These are phyloP conservation scores for Tympanuchus pallidicinctus DNA, from an alignment of 2,113 vertebrate genomes.

Conservation along the genomic window DNA sequence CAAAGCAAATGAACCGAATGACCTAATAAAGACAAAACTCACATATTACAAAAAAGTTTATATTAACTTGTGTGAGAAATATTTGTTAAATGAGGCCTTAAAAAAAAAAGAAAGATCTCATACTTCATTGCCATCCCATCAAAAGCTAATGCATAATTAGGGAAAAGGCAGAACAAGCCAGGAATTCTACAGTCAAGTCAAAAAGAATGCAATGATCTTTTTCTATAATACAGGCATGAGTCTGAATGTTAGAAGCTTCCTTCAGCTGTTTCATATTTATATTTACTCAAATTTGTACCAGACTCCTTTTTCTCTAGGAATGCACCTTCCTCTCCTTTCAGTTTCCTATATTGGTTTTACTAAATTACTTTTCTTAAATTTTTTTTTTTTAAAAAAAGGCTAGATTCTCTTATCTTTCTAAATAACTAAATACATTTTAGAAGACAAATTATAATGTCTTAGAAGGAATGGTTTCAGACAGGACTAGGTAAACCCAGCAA, in stretches of 20 bases:
- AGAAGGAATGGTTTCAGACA: neutral
- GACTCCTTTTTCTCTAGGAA: neutral
- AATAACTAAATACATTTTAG: neutral
- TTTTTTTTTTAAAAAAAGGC: too few species aligned
- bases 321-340: neutral
- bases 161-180: neutral
- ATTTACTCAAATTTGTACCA: neutral
- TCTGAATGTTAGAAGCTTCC: neutral
- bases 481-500: neutral
- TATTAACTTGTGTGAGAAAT: neutral
- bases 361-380: neutral
- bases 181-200: neutral
- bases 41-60: constrained; percentile 2
- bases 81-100: constrained; percentile 9
- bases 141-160: neutral
- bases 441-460: neutral
- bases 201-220: neutral
- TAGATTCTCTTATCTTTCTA: neutral
- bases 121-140: neutral
- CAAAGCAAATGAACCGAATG: neutral
- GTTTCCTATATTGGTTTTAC: neutral
- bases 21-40: neutral
- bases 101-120: neutral
- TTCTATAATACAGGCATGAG: neutral
- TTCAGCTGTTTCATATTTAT: neutral